Evolutionary conservation across 1,140 invertebrate genomes (phyloP), one percentile per base, ranked within the genome.

Genomic region (Lucilia sericata): DNA sequence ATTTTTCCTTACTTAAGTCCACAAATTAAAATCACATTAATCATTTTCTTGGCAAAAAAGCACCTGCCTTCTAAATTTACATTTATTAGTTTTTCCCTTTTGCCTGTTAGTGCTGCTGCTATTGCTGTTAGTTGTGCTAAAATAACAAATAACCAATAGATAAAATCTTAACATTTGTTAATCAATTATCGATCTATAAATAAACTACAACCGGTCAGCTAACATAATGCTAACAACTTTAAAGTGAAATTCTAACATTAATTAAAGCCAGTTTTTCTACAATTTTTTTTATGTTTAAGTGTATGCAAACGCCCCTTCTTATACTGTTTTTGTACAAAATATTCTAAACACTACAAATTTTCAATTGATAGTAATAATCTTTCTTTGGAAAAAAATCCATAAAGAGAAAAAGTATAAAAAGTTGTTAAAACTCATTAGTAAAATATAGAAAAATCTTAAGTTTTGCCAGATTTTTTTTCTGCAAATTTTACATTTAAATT

Each of bases 111-210:
- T 60, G 55, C 25, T 30, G 25, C 25, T n/a, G 55, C 55, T 60
- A 3, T 3, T 30, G 25, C 3, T 30, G 25, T 30, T 30, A 3
- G 25, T 17, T 60, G 55, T 60, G 55, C 55, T 60, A 60, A 60
- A n/a, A 60, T 60, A 70, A 70, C 65, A 21, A 70, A 70, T 70
- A 70, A 70, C 65, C 65, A 21, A 25, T 70, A 70, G 65, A 21
- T 70, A 21, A 70, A 70, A 70, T 70, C 65, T 21, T 70, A 70
- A 21, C 65, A 70, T 70, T 70, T 70, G 65, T 19, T 70, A 70
- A 70, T 70, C 65, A 70, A 70, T 70, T 70, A 70, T 21, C 65
- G n/a, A 70, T 25, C 65, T 70, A 70, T 21, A 70, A 70, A 70
- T 21, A 70, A 70, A 70, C 9, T 7, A 70, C 10, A 19, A 19